Evolutionary conservation across 2,113 vertebrate genomes (phyloP), one percentile per base, ranked within the genome.

Genomic region (Podilymbus podiceps): DNA sequence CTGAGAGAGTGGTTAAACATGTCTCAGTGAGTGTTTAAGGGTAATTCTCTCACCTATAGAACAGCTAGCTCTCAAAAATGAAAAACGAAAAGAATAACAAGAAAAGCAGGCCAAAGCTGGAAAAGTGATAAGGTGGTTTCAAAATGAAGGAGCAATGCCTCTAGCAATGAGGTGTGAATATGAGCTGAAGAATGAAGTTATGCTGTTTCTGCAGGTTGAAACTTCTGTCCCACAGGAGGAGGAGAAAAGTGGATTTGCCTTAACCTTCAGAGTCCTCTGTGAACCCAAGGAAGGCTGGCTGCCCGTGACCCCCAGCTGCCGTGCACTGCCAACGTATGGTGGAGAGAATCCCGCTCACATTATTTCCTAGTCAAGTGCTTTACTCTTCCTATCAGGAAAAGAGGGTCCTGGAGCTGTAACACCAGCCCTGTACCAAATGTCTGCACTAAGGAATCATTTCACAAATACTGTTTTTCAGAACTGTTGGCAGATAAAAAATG

Each of bases 261-360:
- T 85, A 77, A 63, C 3, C 2, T n/a, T 67, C 33, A 55, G 59
- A 25, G 27, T 38, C 24, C 47, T 38, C 25, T 42, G 24, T 62
- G 52, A 50, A 63, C 49, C 49, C 46, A 52, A 24, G 35, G 23
- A 74, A 88, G 23, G 33, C 0, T 78, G 62, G 35, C 53, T 94
- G 56, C 49, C 59, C 0, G 0, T 60, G 42, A 68, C 30, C 40
- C 33, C 38, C 4, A 1, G 31, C 30, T 74, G 72, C 42, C 7
- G 6, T 25, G 28, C 40, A 52, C 52, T 63, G 44, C 53, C 64
- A 66, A 1, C 1, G 0, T 46, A 73, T 8, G 46, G 80, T 42
- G 28, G 25, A 44, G 22, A 90, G 47, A 88, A 75, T n/a, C 28
- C 72, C 53, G 10, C 60, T 66, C 20, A 42, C 30, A 5, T 50